phyloP scores from a whole-genome alignment of 2,888 invertebrate genomes.

The Noctua pronuba region DNA sequence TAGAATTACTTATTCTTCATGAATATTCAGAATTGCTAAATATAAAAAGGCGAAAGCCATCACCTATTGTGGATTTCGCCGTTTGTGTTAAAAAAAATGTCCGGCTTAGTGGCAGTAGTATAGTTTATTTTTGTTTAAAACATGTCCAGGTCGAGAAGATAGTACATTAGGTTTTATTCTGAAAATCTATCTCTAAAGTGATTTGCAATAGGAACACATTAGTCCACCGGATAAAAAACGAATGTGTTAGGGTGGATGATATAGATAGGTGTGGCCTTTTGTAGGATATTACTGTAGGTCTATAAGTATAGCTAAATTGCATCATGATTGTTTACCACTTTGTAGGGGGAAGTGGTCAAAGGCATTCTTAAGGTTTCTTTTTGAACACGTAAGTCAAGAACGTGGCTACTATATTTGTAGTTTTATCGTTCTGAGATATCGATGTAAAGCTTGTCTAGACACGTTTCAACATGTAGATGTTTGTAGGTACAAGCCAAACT shows the following conservation, averaged over 20 bases:
- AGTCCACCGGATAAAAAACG: slow-evolving; percentile 31
- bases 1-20: neutral
- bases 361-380: slow-evolving; percentile 26
- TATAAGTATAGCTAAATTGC: slow-evolving; percentile 52
- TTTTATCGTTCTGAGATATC: slow-evolving; percentile 19
- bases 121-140: neutral
- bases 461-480: slow-evolving; percentile 26
- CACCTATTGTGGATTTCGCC: neutral
- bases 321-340: neutral
- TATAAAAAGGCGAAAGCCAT: slow-evolving; percentile 2
- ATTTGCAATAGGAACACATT: slow-evolving; percentile 22
- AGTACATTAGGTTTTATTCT: neutral
- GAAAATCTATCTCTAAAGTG: slow-evolving; percentile 16
- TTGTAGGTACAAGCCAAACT: neutral
- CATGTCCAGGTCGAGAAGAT: neutral
- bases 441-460: slow-evolving; percentile 26
- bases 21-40: slow-evolving; percentile 19
- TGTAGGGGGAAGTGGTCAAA: neutral
- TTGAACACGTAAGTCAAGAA: slow-evolving; percentile 14
- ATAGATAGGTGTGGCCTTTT: slow-evolving; percentile 46
- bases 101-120: neutral
- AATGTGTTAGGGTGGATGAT: slow-evolving; percentile 43
- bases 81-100: neutral
- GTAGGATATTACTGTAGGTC: slow-evolving; percentile 47
- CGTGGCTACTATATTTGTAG: neutral